Evolutionary conservation across 2,113 vertebrate species (phyloP), one percentile per base, ranked within the genome.

Genomic region (Mustelus asterias): DNA sequence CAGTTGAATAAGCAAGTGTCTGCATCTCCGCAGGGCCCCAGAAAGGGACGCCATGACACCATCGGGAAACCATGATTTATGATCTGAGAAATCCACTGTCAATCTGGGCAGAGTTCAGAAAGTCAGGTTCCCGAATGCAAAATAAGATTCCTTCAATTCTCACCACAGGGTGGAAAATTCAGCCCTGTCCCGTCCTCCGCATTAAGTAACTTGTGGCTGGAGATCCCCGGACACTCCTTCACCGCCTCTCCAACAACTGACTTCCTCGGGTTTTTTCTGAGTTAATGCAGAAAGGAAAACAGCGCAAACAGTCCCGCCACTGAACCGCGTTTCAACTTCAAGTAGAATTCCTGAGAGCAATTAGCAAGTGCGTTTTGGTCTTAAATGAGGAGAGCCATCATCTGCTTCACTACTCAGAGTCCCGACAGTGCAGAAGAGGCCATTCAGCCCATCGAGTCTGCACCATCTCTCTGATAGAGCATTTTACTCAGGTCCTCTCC

Each of bases 251-350:
- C 96, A 96, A 95, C 96, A 96, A 96, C 96, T 96, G 97, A 97
- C 80, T 97, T 97, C 97, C 97, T 97, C 97, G 97, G 96, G 86
- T 97, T 97, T 98, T 97, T 97, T 96, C 97, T 90, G 98, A 98
- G 98, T 98, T 97, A 97, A 97, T 98, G 97, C 97, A 97, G 97
- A 98, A 98, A 97, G 97, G 96, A 96, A 97, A 96, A 96, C 96
- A 96, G 96, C 95, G 96, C 97, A 97, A 98, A 97, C 97, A 98
- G 97, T 96, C 97, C 48, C 97, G 92, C 96, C 48, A 97, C 97
- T 98, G 2, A 98, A 98, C 97, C 97, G 96, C 97, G 96, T 97
- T 98, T 98, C 98, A 97, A 98, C 97, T 97, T 96, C 97, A 96
- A 83, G 94, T 97, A 88, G 96, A 97, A 97, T 97, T 96, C 97